Base-by-base conservation (phyloP, 2,888 invertebrate genomes). In the Mythimna ferrago region DNA sequence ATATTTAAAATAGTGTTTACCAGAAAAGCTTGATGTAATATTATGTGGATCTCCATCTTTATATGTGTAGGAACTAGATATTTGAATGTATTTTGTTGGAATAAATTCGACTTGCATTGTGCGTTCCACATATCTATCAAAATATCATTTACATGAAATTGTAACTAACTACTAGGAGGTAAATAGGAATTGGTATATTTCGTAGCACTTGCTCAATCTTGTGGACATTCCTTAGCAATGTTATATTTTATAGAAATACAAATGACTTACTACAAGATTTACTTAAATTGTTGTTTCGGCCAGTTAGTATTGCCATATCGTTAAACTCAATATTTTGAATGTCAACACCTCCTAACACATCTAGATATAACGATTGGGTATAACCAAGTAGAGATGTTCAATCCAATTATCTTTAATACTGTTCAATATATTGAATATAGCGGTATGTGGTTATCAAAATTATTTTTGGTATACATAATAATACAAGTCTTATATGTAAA, bases 151-250 rank as follows among this genome's bases (percentile, higher is more conserved):
- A 81, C 41, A 66, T 77, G 70, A 69, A 80, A 68, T 66, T 83
- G 66, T 83, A 72, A 63, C 65, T 69, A 66, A 67, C 21, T 71
- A 56, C 48, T 81, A 74, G 62, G 35, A 75, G 54, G 41, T 80
- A 64, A 70, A 80, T 83, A 75, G 67, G 66, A 81, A 81, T 82
- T 77, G 71, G 76, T 78, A 76, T 86, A 81, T 82, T 81, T 83
- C 84, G 78, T 86, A 87, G 86, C 83, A 71, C 84, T 90, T 93
- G 93, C 94, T 93, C 94, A 94, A 94, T 90, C 81, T 89, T 85
- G 65, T 87, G 76, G 78, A 91, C 93, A 93, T 94, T 94, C 94
- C 93, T 86, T 79, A 71, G 76, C 74, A 61, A 80, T 83, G 77
- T 72, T 80, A 67, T 78, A 76, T 79, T 72, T 66, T 66, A 67